phyloP scores from a whole-genome alignment of 1,140 invertebrate species.

The Drosophila punjabiensis region DNA sequence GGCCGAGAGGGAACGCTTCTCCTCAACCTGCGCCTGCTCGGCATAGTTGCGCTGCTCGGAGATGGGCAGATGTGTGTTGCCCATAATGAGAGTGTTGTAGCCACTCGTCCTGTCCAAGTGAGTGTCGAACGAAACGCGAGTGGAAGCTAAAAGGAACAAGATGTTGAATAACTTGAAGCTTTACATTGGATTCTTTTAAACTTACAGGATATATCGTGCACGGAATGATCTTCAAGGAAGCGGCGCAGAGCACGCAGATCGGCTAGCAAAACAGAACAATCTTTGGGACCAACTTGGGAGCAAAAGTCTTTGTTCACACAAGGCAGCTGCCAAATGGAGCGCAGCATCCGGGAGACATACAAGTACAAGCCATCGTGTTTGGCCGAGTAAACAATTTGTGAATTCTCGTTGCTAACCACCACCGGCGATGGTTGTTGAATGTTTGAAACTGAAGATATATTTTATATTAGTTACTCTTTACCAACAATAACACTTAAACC shows the following conservation, averaged over 20 bases:
- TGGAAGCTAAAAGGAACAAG: slow-evolving; percentile 23
- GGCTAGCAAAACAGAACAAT: slow-evolving; percentile 86
- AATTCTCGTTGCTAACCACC: slow-evolving; percentile 48
- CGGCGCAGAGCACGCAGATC: slow-evolving; percentile 86
- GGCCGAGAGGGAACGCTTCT: slow-evolving; percentile 91
- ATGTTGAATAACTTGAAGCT: neutral
- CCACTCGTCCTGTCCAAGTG: slow-evolving; percentile 79
- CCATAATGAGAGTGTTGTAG: slow-evolving; percentile 62
- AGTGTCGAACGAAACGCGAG: slow-evolving; percentile 52
- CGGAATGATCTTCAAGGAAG: slow-evolving; percentile 85
- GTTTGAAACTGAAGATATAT: slow-evolving; percentile 49
- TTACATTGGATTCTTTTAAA: neutral
- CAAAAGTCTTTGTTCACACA: slow-evolving; percentile 87
- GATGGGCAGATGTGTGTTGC: slow-evolving; percentile 48
- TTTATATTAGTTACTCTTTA: neutral
- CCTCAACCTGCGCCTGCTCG: slow-evolving; percentile 86
- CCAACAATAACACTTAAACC: neutral
- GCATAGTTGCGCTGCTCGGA: slow-evolving; percentile 83
- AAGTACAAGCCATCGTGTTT: slow-evolving; percentile 98
- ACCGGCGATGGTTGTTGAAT: slow-evolving; percentile 69
- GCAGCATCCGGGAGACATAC: slow-evolving; percentile 93
- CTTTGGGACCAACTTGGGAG: slow-evolving; percentile 86
- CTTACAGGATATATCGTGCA: slow-evolving; percentile 78
- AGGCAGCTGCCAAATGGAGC: slow-evolving; percentile 92
- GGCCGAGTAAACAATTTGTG: slow-evolving; percentile 85